Evolutionary conservation across 2,797 vertebrate species (phyloP), one percentile per base, ranked within the genome.

Genomic region (Pipistrellus pipistrellus): DNA sequence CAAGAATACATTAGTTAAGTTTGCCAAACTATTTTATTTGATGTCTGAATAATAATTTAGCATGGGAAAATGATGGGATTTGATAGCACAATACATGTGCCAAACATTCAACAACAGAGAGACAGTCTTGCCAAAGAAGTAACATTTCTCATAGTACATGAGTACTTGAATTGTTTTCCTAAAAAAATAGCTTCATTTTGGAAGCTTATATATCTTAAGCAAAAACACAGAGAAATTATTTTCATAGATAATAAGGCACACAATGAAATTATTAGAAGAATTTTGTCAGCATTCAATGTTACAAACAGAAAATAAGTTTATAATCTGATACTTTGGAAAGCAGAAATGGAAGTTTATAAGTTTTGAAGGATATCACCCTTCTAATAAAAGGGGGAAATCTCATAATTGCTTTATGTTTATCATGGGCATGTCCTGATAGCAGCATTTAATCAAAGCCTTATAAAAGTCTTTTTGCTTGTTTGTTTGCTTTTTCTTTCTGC

Each of bases 21-120:
- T 90, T 92, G 91, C 41, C 96, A 97, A 93, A 88, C 89, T 78
- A 51, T 85, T 95, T 93, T 93, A 86, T 94, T 91, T 95, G 80
- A 95, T 89, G 71, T 92, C 91, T 95, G 90, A 88, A 59, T 73
- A 57, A 35, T 46, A 72, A 55, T 82, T 83, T 25, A 88, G 32
- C n/a, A 46, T 64, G 55, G n/a, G n/a, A 86, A 55, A 94, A 89
- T 18, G 94, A 91, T 57, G 53, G 25, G 38, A 44, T 75, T 87
- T 87, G 84, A 95, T 87, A 89, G 51, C 44, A 71, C 17, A 87
- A 27, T 3, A 1, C 0, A 0, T 15, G 20, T 68, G 83, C 71
- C 95, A 95, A 91, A 44, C 51, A 75, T 62, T 69, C 86, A 92
- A 35, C 41, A 94, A 75, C 30, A 90, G 25, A 21, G 71, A 87